phyloP scores from a whole-genome alignment of 2,888 invertebrate genomes.

The Molorchus minor region DNA sequence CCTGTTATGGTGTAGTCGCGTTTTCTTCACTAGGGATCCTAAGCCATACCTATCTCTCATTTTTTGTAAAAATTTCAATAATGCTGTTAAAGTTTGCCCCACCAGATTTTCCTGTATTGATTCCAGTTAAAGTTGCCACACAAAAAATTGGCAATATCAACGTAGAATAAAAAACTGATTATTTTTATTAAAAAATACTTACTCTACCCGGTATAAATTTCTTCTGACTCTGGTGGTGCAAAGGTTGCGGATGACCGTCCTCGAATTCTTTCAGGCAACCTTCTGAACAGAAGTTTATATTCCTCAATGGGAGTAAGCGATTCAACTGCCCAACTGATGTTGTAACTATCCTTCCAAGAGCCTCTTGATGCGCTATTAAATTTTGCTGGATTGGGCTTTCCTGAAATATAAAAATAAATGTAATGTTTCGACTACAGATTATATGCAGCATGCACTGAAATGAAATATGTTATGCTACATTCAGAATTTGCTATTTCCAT shows the following conservation, averaged over 20 bases:
- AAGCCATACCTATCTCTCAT: too few relatives aligned
- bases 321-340: constrained; percentile 75
- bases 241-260: constrained; percentile 62
- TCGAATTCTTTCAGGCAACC: constrained; percentile 65
- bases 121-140: neutral
- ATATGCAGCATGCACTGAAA: neutral
- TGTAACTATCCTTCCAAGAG: constrained; percentile 69
- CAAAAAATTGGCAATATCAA: neutral
- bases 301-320: constrained; percentile 74
- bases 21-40: too few relatives aligned
- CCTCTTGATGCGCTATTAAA: constrained; percentile 72
- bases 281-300: constrained; percentile 72
- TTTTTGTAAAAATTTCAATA: too few relatives aligned
- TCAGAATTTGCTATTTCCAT: too few relatives aligned
- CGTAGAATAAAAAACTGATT: neutral
- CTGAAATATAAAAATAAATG: constrained; percentile 57
- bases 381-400: constrained; percentile 72
- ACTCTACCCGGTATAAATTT: constrained; percentile 46
- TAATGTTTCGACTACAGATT: neutral
- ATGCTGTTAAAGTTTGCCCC: too few relatives aligned
- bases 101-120: neutral
- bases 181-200: neutral
- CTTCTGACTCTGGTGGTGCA: constrained; percentile 63
- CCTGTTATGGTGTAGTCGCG: too few relatives aligned
- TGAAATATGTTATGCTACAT: too few relatives aligned